phyloP scores from a whole-genome alignment of 1,140 invertebrate genomes.

The Scaptomyza pallida region DNA sequence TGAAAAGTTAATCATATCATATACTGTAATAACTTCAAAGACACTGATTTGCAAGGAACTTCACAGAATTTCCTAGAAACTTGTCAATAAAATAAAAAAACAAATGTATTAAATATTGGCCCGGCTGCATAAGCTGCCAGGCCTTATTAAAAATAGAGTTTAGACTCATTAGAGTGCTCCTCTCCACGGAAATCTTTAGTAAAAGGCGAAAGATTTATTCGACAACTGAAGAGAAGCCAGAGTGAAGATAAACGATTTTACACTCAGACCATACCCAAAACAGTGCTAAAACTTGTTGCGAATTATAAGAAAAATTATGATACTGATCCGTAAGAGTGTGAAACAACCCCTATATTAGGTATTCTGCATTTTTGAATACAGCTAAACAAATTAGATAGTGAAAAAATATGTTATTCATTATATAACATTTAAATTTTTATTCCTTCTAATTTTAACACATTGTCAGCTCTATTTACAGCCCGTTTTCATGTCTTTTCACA shows the following conservation, averaged over 20 bases:
- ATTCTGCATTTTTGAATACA: too few relatives aligned
- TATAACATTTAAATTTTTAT: too few relatives aligned
- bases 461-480: not conserved
- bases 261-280: not conserved
- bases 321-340: slow-evolving; percentile 18
- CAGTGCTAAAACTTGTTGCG: slow-evolving; percentile 16
- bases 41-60: too few relatives aligned
- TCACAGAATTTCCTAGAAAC: too few relatives aligned
- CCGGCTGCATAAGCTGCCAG: slow-evolving; percentile 26
- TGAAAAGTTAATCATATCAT: too few relatives aligned
- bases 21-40: too few relatives aligned
- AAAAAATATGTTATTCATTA: too few relatives aligned
- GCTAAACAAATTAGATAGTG: too few relatives aligned
- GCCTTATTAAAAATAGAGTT: slow-evolving; percentile 33
- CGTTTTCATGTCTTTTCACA: slow-evolving; percentile 8
- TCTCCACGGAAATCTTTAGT: slow-evolving; percentile 57
- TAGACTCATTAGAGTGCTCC: slow-evolving; percentile 59
- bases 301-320: slow-evolving; percentile 29
- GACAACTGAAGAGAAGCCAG: slow-evolving; percentile 47
- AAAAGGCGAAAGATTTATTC: slow-evolving; percentile 55
- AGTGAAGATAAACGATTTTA: not conserved
- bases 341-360: slow-evolving; percentile 2
- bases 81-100: too few relatives aligned
- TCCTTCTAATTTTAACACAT: not conserved
- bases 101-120: slow-evolving; percentile 27